Evolutionary conservation across 2,113 vertebrate species (phyloP), one percentile per base, ranked within the genome.

Genomic region (Spilogale gracilis): DNA sequence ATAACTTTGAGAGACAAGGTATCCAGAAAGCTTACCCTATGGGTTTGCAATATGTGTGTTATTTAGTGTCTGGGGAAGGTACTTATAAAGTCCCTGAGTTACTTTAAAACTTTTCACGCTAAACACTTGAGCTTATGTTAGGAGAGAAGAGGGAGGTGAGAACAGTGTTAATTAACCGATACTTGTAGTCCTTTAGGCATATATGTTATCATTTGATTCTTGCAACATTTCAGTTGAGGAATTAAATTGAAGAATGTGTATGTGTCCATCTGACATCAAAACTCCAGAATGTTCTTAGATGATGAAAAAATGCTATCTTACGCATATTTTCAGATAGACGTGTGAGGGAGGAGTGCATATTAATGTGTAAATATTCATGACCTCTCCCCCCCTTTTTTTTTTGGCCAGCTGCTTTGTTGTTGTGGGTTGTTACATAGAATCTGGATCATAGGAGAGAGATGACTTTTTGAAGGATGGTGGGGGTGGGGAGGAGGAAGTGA

Each of bases 21-120:
- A 32, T 43, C 48, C 21, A 67, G 30, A 52, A 60, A 78, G 9
- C 27, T 38, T 74, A 50, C 16, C 43, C 61, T n/a, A 6, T 96
- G 21, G 9, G 1, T 45, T 32, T 83, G 86, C 38, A 30, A 0
- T 56, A 3, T 6, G 5, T 71, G 7, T 20, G 27, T 45, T 79
- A 30, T 83, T 76, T 80, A 69, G 17, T 81, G 18, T 13, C 32
- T 48, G 43, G 25, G 38, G 30, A 27, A 76, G 1, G 45, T 45
- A 60, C 6, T 90, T 96, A 81, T 54, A 27, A 91, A 96, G 67
- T 60, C 52, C 12, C 87, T 48, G 10, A 80, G 32, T 93, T 89
- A 43, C 30, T 67, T 90, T 81, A 38, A 89, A 89, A 94, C 13
- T 60, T 76, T 58, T 10, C 12, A 69, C 23, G 30, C 45, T 58